A percentile compares a stretch with the other conserved stretches of the same genome.
Evolutionary conservation across 1,140 invertebrate genomes (phyloP).

Genomic region (Pseudomyrmex concolor): DNA sequence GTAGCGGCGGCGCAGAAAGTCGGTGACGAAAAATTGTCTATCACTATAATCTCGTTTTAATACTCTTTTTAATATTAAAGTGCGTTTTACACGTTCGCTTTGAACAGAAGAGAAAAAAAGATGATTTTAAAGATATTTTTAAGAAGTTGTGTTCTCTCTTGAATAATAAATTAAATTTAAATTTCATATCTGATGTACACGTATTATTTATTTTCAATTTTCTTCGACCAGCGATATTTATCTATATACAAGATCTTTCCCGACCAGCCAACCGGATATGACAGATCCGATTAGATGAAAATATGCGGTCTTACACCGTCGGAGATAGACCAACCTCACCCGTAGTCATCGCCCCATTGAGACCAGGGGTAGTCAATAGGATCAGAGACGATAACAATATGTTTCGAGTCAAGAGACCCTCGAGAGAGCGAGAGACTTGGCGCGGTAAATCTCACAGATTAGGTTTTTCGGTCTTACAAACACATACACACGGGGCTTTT

Average conservation of each 20-base stretch:
- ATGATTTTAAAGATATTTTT: too few species aligned
- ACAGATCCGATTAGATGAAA: conserved; percentile 80
- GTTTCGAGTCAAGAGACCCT: conserved; percentile 79
- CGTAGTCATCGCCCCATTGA: conserved; percentile 57
- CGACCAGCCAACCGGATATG: conserved; percentile 75
- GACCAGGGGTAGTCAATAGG: conserved; percentile 68
- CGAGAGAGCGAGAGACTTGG: conserved; percentile 62
- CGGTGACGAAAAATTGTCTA: too few species aligned
- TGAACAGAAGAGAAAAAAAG: too few species aligned
- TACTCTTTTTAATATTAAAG: too few species aligned
- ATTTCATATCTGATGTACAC: too few species aligned
- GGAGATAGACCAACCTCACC: conserved; percentile 54
- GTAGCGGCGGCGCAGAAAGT: too few species aligned
- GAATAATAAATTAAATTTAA: too few species aligned
- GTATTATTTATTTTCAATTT: conserved; percentile 42
- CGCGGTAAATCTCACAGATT: conserved; percentile 74
- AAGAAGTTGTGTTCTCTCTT: too few species aligned
- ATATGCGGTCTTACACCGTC: conserved; percentile 67
- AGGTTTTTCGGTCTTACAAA: conserved; percentile 54
- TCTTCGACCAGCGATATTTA: neutral
- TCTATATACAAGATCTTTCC: conserved; percentile 18
- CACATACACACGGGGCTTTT: neutral
- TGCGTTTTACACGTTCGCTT: too few species aligned
- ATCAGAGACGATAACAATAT: conserved; percentile 77
- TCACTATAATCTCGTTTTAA: too few species aligned